Base-by-base conservation (phyloP, 2,888 invertebrate species). In the Drosophila formosana region DNA sequence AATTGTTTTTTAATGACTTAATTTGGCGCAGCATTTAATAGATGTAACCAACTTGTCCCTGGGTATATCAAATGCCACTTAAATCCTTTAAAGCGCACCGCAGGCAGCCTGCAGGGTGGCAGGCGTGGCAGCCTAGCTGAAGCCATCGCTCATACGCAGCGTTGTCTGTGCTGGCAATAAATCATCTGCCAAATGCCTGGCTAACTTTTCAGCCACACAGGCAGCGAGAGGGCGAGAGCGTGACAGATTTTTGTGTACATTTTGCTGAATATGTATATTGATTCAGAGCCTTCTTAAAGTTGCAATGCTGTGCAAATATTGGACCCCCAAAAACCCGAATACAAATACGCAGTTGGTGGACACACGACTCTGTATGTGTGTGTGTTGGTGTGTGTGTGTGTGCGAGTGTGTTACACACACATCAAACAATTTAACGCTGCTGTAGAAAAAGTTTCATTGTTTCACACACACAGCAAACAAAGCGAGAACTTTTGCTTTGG, bases 1-100 rank as follows among this genome's bases (percentile, higher is more conserved):
- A 86, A 83, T 81, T 73, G 75, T 51, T 84, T 71, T 83, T 86
- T 84, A 84, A 84, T 84, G 81, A 81, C 75, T 79, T 84, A 84
- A 84, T 86, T 86, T 83, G 75, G 47, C 47, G 49, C 47, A 51
- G 65, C 72, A 69, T 80, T 83, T 83, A 81, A 78, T 71, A 71
- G 58, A 66, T 51, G 37, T 53, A 41, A 13, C 41, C 30, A 56
- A 57, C 60, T 39, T 52, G 34, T 47, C 58, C 60, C 49, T 32
- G 66, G 63, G 53, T 78, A 63, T 75, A 82, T 83, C 71, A 83
- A 85, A 85, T 83, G 72, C 63, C 72, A 63, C 65, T 83, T 80
- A 74, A 80, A 83, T 69, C 78, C 83, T 76, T 80, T 83, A 65
- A 62, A 37, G 39, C 0, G 18, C 5, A 2, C 13, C 6, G 18